Conservation (phyloP, 2,113 vertebrate genomes). For the Martes martes region DNA sequence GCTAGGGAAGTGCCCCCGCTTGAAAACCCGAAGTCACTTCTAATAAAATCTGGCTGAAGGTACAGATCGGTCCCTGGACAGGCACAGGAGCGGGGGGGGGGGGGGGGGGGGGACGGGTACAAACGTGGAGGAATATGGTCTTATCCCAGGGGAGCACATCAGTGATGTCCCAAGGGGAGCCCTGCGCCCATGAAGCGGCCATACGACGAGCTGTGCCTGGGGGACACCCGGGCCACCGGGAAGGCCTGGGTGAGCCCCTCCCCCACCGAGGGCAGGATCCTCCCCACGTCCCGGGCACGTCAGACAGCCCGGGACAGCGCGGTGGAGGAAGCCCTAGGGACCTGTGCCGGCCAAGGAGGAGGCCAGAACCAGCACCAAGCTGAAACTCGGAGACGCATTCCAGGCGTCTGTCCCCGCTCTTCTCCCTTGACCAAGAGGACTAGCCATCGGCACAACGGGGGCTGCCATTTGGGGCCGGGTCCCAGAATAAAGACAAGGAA, state of each 20-base stretch:
- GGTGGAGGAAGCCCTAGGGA: background rate
- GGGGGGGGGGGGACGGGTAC: background rate
- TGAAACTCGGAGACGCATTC: background rate
- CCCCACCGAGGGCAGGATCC: background rate
- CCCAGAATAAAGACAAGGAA: background rate
- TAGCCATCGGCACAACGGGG: background rate
- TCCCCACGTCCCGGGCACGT: background rate
- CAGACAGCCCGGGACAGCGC: too few relatives aligned
- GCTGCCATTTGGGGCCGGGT: background rate
- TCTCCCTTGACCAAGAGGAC: background rate
- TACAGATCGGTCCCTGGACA: background rate
- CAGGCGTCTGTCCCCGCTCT: background rate
- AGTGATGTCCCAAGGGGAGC: background rate
- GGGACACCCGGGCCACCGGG: background rate
- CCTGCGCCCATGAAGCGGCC: background rate
- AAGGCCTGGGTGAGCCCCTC: background rate
- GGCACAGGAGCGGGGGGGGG: background rate
- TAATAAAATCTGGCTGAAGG: background rate
- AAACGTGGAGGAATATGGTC: accelerated
- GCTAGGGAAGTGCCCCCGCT: background rate
- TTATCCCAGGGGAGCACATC: background rate
- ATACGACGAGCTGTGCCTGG: background rate
- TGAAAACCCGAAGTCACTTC: background rate
- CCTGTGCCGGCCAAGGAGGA: background rate
- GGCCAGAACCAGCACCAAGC: background rate